Base-by-base conservation (phyloP, 2,113 vertebrate species). In the Oreochromis aureus region DNA sequence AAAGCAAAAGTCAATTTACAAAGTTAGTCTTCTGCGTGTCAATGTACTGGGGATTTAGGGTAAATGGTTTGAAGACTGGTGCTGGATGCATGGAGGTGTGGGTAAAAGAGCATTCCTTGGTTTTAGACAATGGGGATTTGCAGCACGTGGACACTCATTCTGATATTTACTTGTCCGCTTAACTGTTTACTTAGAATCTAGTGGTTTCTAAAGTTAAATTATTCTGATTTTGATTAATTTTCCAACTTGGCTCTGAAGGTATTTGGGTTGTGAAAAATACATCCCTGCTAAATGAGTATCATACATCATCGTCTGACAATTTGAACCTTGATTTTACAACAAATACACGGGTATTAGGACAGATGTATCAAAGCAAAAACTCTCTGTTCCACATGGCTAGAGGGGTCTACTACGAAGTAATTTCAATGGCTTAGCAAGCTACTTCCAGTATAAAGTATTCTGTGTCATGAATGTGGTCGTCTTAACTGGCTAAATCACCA, bases 31-130 rank as follows among this genome's bases (percentile, higher is more conserved):
- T 58, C 82, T 55, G 32, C 36, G 46, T 89, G 87, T 83, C 89
- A 82, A 84, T 82, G 86, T 2, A 36, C 81, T 80, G 79, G 61
- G 32, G 69, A 51, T 27, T 27, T 6, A 27, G 54, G 34, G 15
- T 89, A 34, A n/a, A 66, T 19, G 51, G 27, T 55, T 84, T 86
- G 44, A 81, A 66, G 61, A 89, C 83, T 87, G 30, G 84, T 92
- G 85, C 82, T 89, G 92, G 88, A 79, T 81, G 86, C 27, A 8
- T 58, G 85, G 53, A 36, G 41, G 4, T 82, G 53, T n/a, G 66
- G 88, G 66, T 86, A 53, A 80, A 85, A 83, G 79, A 51, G 89
- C 89, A 88, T 94, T 95, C 89, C 89, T 82, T 85, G 32, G 61
- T 80, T 93, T 66, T 46, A 54, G 79, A 71, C 51, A 54, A 81